Base-by-base conservation (phyloP, 2,888 invertebrate genomes). In the Rhamphomyia laevipes region DNA sequence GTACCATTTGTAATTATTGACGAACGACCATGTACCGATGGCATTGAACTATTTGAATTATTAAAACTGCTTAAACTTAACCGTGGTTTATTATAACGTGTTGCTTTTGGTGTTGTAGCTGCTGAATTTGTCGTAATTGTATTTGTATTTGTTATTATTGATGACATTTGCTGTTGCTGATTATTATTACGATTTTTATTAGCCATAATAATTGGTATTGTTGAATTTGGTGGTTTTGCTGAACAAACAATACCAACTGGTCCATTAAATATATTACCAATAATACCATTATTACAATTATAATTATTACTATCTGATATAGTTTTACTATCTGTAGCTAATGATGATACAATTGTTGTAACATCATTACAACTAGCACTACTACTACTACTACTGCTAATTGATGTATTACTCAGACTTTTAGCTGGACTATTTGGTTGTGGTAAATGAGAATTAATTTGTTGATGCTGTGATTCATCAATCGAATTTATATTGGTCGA, bases 11-110 rank as follows among this genome's bases (percentile, higher is more conserved):
- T 33, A 35, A n/a, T 35, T 3, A 49, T 47, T n/a, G 55, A 48
- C 13, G 67, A 62, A 18, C 70, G 61, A 1, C 70, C 70, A 50
- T 71, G 70, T 44, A 71, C 70, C 43, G 70, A 68, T 40, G 70
- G 70, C 68, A 70, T 65, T 27, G 70, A 68, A 35, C 7, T 57
- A 13, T 43, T 46, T 27, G 70, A 67, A 35, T 35, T 57, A 13
- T 43, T 46, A 46, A 63, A 66, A n/a, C 68, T 64, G 48, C 67
- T 69, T 50, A 70, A 58, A 53, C 68, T 70, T 27, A 71, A 56
- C 6, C 70, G 65, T 1, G 68, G 70, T 55, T 70, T 69, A 3
- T 63, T 60, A 48, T 68, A 67, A 40, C 70, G 69, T 30, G 61
- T 56, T 53, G 64, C 66, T 51, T 68, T 68, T 42, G 69, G 67